Percentiles rank a stretch among this genome's conserved stretches.
Conservation (phyloP, 2,797 vertebrate species). For the Staurois parvus region DNA sequence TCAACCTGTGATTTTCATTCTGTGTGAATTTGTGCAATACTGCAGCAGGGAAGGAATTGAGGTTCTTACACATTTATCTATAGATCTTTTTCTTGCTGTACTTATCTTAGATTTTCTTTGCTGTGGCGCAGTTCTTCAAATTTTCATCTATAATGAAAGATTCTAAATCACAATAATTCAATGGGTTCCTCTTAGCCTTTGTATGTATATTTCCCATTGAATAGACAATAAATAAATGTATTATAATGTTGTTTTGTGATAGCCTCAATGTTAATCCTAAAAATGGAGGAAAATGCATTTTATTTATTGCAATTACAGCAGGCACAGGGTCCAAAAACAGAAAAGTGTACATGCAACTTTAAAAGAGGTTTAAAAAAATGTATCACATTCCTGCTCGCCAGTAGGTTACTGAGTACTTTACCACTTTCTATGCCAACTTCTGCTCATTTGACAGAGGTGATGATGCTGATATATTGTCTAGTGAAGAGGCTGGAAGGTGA, state of each 20-base stretch:
- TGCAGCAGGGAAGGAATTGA: slow-evolving; percentile 72
- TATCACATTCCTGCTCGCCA: too few relatives aligned
- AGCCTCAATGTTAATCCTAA: slow-evolving; percentile 82
- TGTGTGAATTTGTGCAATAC: slow-evolving; percentile 90
- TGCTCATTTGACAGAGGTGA: too few relatives aligned
- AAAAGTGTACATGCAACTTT: too few relatives aligned
- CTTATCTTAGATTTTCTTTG: slow-evolving; percentile 78
- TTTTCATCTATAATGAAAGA: slow-evolving; percentile 74
- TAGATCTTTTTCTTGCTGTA: slow-evolving; percentile 73
- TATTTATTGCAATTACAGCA: slow-evolving; percentile 84
- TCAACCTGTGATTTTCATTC: slow-evolving; percentile 49
- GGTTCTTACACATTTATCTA: slow-evolving; percentile 58
- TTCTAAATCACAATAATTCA: slow-evolving; percentile 79
- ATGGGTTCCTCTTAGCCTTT: slow-evolving; percentile 88
- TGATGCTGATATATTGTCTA: too few relatives aligned
- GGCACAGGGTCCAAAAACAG: too few relatives aligned
- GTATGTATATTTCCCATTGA: slow-evolving; percentile 89
- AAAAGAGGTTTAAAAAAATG: too few relatives aligned
- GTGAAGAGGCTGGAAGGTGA: too few relatives aligned
- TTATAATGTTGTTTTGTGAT: slow-evolving; percentile 81
- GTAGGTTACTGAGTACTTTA: too few relatives aligned
- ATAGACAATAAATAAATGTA: slow-evolving; percentile 83
- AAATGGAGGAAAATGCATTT: slow-evolving; percentile 88
- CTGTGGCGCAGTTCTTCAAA: slow-evolving; percentile 76
- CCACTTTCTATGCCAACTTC: too few relatives aligned